Percentiles rank a stretch among this genome's conserved stretches.
These are phyloP conservation scores for Macaria liturata DNA, from an alignment of 2,888 invertebrate genomes.

Conservation along the genomic window DNA sequence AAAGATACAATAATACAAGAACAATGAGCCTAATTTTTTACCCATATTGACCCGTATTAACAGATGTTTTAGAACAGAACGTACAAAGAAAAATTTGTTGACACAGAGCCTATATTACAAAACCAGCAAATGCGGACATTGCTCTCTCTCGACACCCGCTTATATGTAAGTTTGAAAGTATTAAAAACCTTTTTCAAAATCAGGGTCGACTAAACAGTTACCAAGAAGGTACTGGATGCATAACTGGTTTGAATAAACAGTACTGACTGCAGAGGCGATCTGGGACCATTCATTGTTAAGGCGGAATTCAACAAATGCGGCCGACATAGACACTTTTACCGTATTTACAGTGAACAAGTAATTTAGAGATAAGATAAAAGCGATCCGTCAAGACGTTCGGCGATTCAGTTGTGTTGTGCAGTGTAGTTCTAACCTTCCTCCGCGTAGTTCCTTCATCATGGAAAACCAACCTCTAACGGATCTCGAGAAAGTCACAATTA, in stretches of 20 bases:
- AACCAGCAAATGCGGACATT: slow-evolving; percentile 7
- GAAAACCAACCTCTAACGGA: slow-evolving; percentile 56
- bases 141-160: slow-evolving; percentile 2
- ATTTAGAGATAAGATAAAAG: slow-evolving; percentile 57
- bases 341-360: slow-evolving; percentile 29
- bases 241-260: slow-evolving; percentile 29
- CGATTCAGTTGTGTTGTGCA: slow-evolving; percentile 30
- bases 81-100: neutral
- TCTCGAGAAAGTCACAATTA: slow-evolving; percentile 63
- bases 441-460: slow-evolving; percentile 46
- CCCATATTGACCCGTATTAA: too few species aligned
- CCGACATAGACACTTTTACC: slow-evolving; percentile 14
- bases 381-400: slow-evolving; percentile 35
- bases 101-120: neutral
- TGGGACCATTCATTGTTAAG: slow-evolving; percentile 19
- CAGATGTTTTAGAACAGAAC: too few species aligned
- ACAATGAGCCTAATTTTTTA: too few species aligned
- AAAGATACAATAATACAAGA: too few species aligned
- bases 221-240: slow-evolving; percentile 8
- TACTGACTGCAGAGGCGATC: slow-evolving; percentile 2
- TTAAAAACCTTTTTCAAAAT: slow-evolving; percentile 16
- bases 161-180: neutral
- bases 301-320: slow-evolving; percentile 17
- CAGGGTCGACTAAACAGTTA: slow-evolving; percentile 21
- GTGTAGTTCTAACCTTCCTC: too few species aligned